Conservation (phyloP, 2,888 invertebrate species). For the Parascotia fuliginaria region DNA sequence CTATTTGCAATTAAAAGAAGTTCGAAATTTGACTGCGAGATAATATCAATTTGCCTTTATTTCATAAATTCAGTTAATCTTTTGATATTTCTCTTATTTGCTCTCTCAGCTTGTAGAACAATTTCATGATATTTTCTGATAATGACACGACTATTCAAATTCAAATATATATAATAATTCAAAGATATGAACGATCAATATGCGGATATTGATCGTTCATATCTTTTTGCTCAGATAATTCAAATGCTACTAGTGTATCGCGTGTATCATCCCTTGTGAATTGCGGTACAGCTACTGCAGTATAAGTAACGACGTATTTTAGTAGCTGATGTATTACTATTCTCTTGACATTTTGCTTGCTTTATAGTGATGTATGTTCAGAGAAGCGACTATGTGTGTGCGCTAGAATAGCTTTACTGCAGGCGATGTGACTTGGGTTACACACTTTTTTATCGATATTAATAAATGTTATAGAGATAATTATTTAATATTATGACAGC, state of each 20-base stretch:
- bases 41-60: neutral
- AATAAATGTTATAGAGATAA: no score
- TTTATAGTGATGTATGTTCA: neutral
- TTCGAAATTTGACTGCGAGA: neutral
- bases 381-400: no score
- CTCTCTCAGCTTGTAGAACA: conserved; percentile 21
- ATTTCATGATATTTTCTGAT: conserved; percentile 33
- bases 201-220: conserved; percentile 21
- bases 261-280: conserved; percentile 11
- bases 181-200: no score
- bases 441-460: no score
- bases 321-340: conserved; percentile 5
- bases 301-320: conserved; percentile 8
- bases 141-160: conserved; percentile 35
- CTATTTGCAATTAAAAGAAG: neutral
- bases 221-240: conserved; percentile 24
- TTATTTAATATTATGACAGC: no score
- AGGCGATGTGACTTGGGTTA: no score
- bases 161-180: no score
- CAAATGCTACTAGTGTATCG: conserved; percentile 16
- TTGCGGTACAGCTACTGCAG: conserved; percentile 5
- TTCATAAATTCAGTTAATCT: conserved; percentile 19
- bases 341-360: neutral
- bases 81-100: conserved; percentile 14
- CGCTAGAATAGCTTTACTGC: no score